phyloP scores from a whole-genome alignment of 92 coral and sea anemone genomes.

The Bergia puertoricense region DNA sequence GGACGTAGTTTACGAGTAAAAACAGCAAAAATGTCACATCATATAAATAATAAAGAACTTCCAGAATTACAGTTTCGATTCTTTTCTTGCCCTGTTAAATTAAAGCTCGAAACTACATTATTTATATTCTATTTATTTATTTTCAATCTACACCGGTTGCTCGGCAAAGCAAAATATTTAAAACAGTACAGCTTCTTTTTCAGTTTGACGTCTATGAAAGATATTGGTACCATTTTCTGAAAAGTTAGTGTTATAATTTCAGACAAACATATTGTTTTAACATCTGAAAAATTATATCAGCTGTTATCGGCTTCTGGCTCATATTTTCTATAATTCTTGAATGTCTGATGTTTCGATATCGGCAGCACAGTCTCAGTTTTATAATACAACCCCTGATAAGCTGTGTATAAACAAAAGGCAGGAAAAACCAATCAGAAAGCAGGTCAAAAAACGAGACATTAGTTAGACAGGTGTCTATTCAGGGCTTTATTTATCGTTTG shows the following conservation, averaged over 20 bases:
- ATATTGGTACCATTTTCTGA: neutral
- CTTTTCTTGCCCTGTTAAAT: neutral
- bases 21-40: neutral
- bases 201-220: neutral
- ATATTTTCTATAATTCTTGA: neutral
- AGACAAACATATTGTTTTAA: neutral
- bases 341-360: neutral
- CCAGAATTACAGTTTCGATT: neutral
- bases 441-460: neutral
- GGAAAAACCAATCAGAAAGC: neutral
- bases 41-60: neutral
- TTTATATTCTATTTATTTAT: neutral
- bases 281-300: neutral
- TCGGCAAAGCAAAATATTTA: constrained; percentile 8
- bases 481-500: neutral
- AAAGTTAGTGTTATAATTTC: neutral
- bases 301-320: neutral
- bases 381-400: neutral
- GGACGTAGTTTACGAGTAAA: neutral
- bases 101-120: neutral
- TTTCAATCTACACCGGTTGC: neutral
- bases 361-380: neutral
- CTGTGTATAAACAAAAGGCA: neutral
- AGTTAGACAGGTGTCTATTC: neutral
- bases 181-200: neutral